Conservation (phyloP, 35 echinoderm and acorn worm species). For the Apostichopus parvimensis region DNA sequence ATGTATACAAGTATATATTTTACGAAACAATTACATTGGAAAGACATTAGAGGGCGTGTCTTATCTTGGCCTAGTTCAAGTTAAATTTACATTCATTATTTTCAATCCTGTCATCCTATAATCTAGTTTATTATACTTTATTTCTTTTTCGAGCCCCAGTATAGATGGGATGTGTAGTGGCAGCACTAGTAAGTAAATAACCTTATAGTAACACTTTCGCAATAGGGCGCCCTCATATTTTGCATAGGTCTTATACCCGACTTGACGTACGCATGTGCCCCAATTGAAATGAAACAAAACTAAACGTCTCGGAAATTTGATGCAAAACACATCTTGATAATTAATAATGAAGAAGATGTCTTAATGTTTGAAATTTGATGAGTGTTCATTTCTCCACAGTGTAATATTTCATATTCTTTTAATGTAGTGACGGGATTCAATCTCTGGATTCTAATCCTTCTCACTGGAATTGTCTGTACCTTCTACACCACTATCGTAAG, state of each 20-base stretch:
- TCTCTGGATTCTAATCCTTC: constrained; percentile 43
- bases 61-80: too few relatives aligned
- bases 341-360: neutral
- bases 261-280: too few relatives aligned
- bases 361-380: neutral
- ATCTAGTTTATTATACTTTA: neutral
- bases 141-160: neutral
- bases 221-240: too few relatives aligned
- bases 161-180: neutral
- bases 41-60: too few relatives aligned
- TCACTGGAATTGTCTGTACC: constrained; percentile 47
- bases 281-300: neutral
- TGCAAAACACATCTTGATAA: neutral
- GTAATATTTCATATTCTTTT: neutral
- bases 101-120: neutral
- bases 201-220: too few relatives aligned
- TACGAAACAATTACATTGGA: too few relatives aligned
- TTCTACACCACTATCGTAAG: constrained; percentile 64
- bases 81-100: neutral
- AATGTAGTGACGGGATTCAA: constrained; percentile 42
- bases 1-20: too few relatives aligned
- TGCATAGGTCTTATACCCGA: too few relatives aligned
- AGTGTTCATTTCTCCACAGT: too few relatives aligned
- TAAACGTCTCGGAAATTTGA: neutral
- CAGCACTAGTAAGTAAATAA: too few relatives aligned